These are phyloP conservation scores for Lophius americanus DNA, from an alignment of 2,797 vertebrate genomes.

Conservation along the genomic window DNA sequence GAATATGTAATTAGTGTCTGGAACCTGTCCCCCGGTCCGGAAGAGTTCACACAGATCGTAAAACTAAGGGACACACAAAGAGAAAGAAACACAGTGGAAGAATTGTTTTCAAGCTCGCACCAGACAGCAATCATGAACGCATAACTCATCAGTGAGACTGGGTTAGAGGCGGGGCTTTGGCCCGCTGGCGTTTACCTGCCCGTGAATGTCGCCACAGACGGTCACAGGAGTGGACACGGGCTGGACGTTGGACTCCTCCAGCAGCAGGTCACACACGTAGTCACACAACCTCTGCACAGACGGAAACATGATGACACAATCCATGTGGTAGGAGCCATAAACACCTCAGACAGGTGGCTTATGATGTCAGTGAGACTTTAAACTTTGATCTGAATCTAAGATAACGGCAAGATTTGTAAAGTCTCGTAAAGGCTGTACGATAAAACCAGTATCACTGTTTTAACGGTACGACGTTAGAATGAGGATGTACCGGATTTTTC, in stretches of 20 bases:
- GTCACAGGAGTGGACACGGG: constrained; percentile 94
- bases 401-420: no score
- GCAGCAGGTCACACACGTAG: constrained; percentile 93
- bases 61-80: constrained; percentile 81
- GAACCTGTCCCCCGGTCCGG: constrained; percentile 95
- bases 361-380: background rate
- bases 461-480: no score
- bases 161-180: no score
- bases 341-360: background rate
- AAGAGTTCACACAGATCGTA: constrained; percentile 96
- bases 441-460: no score
- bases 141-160: no score
- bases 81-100: background rate
- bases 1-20: constrained; percentile 98
- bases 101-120: no score
- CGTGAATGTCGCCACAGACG: constrained; percentile 95
- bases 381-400: no score
- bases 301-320: background rate
- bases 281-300: constrained; percentile 89
- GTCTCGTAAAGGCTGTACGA: no score
- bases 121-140: no score
- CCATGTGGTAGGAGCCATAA: no score
- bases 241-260: constrained; percentile 96
- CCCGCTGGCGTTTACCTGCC: constrained; percentile 82
- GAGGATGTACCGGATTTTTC: no score